These are phyloP conservation scores for Sciurus vulgaris DNA, from an alignment of 2,797 vertebrate genomes.

Conservation along the genomic window DNA sequence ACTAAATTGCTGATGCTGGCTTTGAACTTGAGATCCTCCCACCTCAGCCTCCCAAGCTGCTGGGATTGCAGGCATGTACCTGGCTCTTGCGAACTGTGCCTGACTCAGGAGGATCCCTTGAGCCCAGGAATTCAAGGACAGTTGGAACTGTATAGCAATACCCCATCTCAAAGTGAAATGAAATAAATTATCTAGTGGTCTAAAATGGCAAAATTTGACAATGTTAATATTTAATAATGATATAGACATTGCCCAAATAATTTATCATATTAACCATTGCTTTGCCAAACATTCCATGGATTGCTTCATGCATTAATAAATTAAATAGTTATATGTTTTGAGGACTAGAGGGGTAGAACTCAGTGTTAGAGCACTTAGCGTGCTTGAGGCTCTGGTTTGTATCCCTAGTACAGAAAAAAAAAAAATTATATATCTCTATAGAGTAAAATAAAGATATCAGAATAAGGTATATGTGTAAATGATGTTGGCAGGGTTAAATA, in stretches of 20 bases:
- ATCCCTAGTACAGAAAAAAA: neutral
- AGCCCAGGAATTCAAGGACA: neutral
- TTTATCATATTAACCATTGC: constrained; percentile 33
- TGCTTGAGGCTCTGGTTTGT: neutral
- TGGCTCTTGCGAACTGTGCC: too few relatives aligned
- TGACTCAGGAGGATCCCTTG: neutral
- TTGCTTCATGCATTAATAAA: constrained; percentile 3
- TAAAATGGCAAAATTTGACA: constrained; percentile 29
- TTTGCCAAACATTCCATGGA: neutral
- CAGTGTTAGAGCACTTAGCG: neutral
- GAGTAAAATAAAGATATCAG: constrained; percentile 23
- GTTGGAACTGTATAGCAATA: neutral
- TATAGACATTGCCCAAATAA: constrained; percentile 35
- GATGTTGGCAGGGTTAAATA: constrained; percentile 17
- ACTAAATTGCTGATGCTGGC: too few relatives aligned
- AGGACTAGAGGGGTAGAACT: neutral
- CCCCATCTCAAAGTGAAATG: neutral
- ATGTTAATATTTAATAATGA: constrained; percentile 49
- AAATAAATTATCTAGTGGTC: constrained; percentile 1
- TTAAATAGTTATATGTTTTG: constrained; percentile 30
- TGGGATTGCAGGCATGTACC: too few relatives aligned
- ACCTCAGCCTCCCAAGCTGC: too few relatives aligned
- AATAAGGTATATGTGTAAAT: constrained; percentile 47
- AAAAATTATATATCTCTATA: neutral
- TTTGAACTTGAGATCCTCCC: too few relatives aligned